Base-by-base conservation (phyloP, 2,888 invertebrate genomes). In the Cantharis rustica region DNA sequence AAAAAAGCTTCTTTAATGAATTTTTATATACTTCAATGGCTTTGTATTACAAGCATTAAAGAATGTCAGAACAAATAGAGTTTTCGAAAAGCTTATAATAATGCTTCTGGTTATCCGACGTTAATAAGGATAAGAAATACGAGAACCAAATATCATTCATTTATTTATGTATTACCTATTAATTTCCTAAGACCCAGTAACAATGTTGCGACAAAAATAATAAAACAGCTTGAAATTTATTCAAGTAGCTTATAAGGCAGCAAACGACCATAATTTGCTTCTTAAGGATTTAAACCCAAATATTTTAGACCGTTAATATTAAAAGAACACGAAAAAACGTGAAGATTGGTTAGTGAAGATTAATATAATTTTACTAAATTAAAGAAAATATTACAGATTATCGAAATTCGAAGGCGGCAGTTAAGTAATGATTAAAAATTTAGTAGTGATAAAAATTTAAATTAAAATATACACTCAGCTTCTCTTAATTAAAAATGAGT, bases 1-100 rank as follows among this genome's bases (percentile, higher is more conserved):
- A 76, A 77, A 76, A 78, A 75, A 66, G 26, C 27, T 31, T 71
- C 66, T 71, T 78, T 79, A 78, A 74, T 76, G 76, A 78, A 73
- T 71, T 76, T 75, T 76, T 68, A 75, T 78, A 76, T 71, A 75
- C 74, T 71, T 74, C 75, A 66, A 64, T 47, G 76, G 71, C 71
- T 76, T 73, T 73, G 76, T 76, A 73, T 73, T 76, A 76, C 76
- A 73, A 68, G 68, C 62, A 73, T 71, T 66, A 74, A 61, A 23
- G 68, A 26, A 74, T 76, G 76, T 76, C 75, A 75, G 75, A 75
- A 75, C 72, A 69, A 69, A 72, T 75, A 61, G 68, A 17, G 15
- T 17, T 68, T 61, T 69, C 64, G 68, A 47, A 16, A 15, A 72
- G 75, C 72, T 72, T 75, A 75, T 75, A n/a, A 62, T 75, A 75